Conservation (phyloP, 2,888 invertebrate genomes). For the Magallana nippona region DNA sequence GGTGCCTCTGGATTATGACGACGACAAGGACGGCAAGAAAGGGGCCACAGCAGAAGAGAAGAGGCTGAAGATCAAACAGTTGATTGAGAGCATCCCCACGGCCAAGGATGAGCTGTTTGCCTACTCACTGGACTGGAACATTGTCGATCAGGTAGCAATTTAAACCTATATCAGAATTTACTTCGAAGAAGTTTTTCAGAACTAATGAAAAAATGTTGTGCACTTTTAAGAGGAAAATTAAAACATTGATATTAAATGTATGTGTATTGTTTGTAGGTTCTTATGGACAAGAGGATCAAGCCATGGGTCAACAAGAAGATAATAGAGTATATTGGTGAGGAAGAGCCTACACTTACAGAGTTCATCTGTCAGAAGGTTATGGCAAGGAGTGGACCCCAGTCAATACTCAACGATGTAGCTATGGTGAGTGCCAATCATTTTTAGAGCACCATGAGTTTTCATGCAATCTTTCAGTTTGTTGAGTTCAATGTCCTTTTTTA, state of each 20-base stretch:
- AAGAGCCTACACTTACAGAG: conserved; percentile 98
- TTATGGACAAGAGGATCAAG: conserved; percentile 96
- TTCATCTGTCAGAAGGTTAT: conserved; percentile 99
- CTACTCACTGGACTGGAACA: conserved; percentile 94
- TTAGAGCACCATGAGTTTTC: too few species aligned
- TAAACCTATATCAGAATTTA: neutral
- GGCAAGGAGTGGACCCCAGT: conserved; percentile 94
- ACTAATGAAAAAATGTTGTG: too few species aligned
- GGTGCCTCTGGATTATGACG: conserved; percentile 76
- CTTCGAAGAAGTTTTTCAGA: too few species aligned
- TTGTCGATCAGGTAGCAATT: conserved; percentile 85
- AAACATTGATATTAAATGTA: too few species aligned
- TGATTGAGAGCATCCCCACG: conserved; percentile 99
- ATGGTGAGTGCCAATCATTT: conserved; percentile 86
- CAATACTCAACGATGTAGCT: conserved; percentile 98
- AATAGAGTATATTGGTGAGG: conserved; percentile 99
- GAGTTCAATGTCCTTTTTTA: neutral
- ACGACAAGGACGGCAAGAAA: conserved; percentile 71
- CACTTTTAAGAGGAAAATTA: too few species aligned
- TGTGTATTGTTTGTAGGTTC: conserved; percentile 81
- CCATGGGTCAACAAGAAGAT: conserved; percentile 99
- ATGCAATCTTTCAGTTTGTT: too few species aligned
- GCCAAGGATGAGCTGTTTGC: conserved; percentile 97
- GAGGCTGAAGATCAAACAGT: conserved; percentile 95
- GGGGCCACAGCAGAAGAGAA: conserved; percentile 89